Evolutionary conservation across 2,888 invertebrate species (phyloP).

Genomic region (Clostera curtula): DNA sequence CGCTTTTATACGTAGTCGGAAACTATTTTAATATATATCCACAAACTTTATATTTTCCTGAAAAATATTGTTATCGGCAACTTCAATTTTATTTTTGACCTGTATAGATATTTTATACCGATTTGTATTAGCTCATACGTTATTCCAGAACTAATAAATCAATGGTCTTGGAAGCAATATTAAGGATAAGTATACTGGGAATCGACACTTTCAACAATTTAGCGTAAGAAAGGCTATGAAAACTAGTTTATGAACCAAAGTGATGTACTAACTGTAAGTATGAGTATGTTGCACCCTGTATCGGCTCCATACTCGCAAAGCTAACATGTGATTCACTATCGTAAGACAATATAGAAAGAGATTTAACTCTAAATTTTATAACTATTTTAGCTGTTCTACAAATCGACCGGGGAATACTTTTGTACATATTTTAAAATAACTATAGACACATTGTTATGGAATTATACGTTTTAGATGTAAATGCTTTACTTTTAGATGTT

Average conservation of each 20-base stretch:
- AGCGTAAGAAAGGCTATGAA: conserved; percentile 40
- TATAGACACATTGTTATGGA: conserved; percentile 58
- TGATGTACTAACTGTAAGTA: conserved; percentile 41
- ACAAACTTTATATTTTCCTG: no score
- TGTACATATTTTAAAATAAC: conserved; percentile 54
- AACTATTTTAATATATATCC: no score
- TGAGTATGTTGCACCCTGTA: conserved; percentile 27
- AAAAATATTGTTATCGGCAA: no score
- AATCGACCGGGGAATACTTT: conserved; percentile 22
- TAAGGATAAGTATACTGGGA: no score
- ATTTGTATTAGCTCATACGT: no score
- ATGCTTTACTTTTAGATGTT: conserved; percentile 44
- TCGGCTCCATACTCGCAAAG: conserved; percentile 36
- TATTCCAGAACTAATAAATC: no score
- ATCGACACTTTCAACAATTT: no score
- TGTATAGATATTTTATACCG: no score
- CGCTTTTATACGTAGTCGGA: no score
- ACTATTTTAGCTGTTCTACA: conserved; percentile 27
- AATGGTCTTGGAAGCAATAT: no score
- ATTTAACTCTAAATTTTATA: conserved; percentile 47
- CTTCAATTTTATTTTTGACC: no score
- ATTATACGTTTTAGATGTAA: conserved; percentile 62
- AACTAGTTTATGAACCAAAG: conserved; percentile 59
- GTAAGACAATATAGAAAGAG: conserved; percentile 56
- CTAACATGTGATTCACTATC: conserved; percentile 47